Evolutionary conservation across 2,888 invertebrate genomes (phyloP).

Genomic region (Dicranocentrus wangi): DNA sequence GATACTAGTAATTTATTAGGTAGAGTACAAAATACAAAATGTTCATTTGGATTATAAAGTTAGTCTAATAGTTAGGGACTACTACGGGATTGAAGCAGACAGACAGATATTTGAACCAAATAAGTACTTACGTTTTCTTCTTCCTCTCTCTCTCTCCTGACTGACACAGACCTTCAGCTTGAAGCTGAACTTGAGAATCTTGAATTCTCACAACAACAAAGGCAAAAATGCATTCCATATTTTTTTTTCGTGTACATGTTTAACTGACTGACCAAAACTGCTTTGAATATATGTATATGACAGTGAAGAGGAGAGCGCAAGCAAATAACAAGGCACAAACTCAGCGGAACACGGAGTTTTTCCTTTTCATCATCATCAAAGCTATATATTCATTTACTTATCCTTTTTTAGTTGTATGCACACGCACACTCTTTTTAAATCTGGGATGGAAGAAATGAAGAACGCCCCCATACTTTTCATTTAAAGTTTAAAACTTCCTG

Average conservation of each 20-base stretch:
- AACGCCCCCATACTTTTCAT: conserved; percentile 38
- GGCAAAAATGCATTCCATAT: conserved; percentile 6
- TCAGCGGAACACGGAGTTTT: conserved; percentile 1
- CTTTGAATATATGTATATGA: conserved; percentile 17
- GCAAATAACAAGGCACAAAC: too few species aligned
- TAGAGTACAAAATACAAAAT: conserved; percentile 1
- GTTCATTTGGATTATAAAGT: not conserved
- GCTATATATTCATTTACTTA: not conserved
- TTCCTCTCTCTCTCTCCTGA: too few species aligned
- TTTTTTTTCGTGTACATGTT: conserved; percentile 2
- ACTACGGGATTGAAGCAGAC: not conserved
- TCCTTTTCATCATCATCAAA: conserved; percentile 2
- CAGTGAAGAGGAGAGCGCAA: conserved; percentile 11
- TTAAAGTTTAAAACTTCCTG: conserved; percentile 46
- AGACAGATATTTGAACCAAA: conserved; percentile 20
- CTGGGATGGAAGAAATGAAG: conserved; percentile 3
- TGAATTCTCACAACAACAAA: not conserved
- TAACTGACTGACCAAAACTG: not conserved
- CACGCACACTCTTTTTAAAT: not conserved
- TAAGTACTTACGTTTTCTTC: too few species aligned
- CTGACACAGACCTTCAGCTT: conserved; percentile 39
- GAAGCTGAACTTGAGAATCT: conserved; percentile 9
- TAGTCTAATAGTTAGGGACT: not conserved
- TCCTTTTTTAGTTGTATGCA: not conserved
- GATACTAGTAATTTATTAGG: not conserved